Evolutionary conservation across 2,797 vertebrate genomes (phyloP), one percentile per base, ranked within the genome.

Genomic region (Chaunax sp.): DNA sequence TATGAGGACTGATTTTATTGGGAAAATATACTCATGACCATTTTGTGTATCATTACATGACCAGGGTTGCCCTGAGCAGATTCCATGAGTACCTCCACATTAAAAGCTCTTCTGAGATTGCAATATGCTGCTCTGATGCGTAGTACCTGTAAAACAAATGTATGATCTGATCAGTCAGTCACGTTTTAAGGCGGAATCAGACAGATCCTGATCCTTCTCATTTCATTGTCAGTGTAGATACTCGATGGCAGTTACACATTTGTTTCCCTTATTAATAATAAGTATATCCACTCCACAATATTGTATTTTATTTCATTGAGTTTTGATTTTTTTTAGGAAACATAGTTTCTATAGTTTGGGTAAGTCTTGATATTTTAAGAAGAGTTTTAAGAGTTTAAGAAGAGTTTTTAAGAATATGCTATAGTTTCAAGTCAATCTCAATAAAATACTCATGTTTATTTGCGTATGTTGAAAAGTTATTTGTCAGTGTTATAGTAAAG

Each of bases 81-180:
- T 71, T 64, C 43, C 64, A 46, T 56, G 61, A 58, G 69, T 30
- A 43, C 25, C 12, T 51, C 55, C 71, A 23, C 30, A 44, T 77
- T 49, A 62, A 72, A 63, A 16, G n/a, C 35, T 55, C n/a, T 13
- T 62, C 54, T 44, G 49, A 56, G 19, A 59, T 19, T 50, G 30
- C 20, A 73, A 57, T 44, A 62, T 20, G n/a, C 62, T 8, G 50
- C 51, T 64, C 49, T 52, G 47, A 67, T 69, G 63, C n/a, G n/a
- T n/a, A 77, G 54, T 60, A 72, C 57, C 50, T 40, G 46, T 57
- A 51, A 72, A 50, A 53, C 22, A 19, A 72, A 72, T 26, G 28
- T 33, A 46, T 62, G 52, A 64, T 51, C 58, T 40, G 38, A 67
- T 64, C 25, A 38, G 61, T 37, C 28, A 51, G 19, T 82, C 58